phyloP scores from a whole-genome alignment of 2,797 vertebrate species.

The Enteromius radiatus region DNA sequence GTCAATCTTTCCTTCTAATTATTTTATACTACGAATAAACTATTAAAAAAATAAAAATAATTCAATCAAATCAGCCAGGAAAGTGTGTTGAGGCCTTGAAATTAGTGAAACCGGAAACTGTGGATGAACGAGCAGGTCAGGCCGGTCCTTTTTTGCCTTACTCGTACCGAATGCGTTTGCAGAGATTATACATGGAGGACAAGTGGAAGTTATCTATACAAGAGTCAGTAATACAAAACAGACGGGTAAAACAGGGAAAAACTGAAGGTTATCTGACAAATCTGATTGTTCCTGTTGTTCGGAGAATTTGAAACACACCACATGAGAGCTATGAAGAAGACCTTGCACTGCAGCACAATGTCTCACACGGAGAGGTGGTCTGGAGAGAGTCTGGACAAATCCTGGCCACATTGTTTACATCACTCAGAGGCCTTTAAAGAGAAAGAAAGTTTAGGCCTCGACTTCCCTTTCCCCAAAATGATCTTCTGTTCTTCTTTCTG shows the following conservation, averaged over 20 bases:
- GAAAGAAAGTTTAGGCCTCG: slow-evolving; percentile 97
- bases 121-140: background rate
- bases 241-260: slow-evolving; percentile 18
- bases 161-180: background rate
- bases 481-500: slow-evolving; percentile 99
- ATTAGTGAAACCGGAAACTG: slow-evolving; percentile 8
- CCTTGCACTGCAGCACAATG: slow-evolving; percentile 11
- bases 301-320: slow-evolving; percentile 38
- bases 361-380: slow-evolving; percentile 8
- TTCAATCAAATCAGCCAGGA: slow-evolving; percentile 21
- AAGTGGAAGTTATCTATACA: slow-evolving; percentile 20
- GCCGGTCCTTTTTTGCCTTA: background rate
- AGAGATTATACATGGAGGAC: slow-evolving; percentile 21
- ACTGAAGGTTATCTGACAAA: slow-evolving; percentile 4
- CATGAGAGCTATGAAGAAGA: slow-evolving; percentile 27
- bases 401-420: slow-evolving; percentile 62
- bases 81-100: slow-evolving; percentile 20
- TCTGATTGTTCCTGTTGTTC: slow-evolving; percentile 27
- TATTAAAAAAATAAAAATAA: slow-evolving; percentile 43
- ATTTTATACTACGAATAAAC: slow-evolving; percentile 30
- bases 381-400: slow-evolving; percentile 59
- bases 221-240: slow-evolving; percentile 51
- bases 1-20: slow-evolving; percentile 13
- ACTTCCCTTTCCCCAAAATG: slow-evolving; percentile 98
- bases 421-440: slow-evolving; percentile 93